Conservation (phyloP, 2,797 vertebrate species). For the Echiichthys vipera region DNA sequence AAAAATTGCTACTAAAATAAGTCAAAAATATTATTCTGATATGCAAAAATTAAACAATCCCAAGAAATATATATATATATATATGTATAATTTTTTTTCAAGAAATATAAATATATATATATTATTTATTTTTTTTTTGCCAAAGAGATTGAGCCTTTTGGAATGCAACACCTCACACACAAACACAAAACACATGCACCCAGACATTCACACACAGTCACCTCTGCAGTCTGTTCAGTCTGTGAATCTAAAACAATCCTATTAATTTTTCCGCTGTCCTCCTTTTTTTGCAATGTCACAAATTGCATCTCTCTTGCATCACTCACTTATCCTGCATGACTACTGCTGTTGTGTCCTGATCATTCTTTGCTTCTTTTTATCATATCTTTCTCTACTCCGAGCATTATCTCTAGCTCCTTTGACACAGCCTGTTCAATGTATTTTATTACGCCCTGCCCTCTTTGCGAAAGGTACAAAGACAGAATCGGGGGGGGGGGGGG, state of each 20-base stretch:
- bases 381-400: not conserved
- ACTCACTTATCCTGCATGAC: constrained; percentile 19
- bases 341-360: constrained; percentile 10
- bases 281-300: constrained; percentile 15
- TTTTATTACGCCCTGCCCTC: too few relatives aligned
- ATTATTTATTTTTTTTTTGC: not conserved
- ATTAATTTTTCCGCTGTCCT: constrained; percentile 22
- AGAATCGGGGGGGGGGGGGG: too few relatives aligned
- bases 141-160: constrained; percentile 60
- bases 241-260: constrained; percentile 15
- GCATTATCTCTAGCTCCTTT: not conserved
- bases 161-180: constrained; percentile 71
- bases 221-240: constrained; percentile 19
- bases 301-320: constrained; percentile 51
- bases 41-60: constrained; percentile 15
- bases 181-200: constrained; percentile 1
- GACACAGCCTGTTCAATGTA: too few relatives aligned
- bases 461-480: too few relatives aligned
- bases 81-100: too few relatives aligned
- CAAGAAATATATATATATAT: too few relatives aligned
- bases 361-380: not conserved
- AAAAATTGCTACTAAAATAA: not conserved
- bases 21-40: not conserved
- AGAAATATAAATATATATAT: too few relatives aligned
- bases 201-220: constrained; percentile 6